A percentile compares a stretch with the other conserved stretches of the same genome.
phyloP scores from a whole-genome alignment of 2,888 invertebrate species.

The Oxystoma pomonae region DNA sequence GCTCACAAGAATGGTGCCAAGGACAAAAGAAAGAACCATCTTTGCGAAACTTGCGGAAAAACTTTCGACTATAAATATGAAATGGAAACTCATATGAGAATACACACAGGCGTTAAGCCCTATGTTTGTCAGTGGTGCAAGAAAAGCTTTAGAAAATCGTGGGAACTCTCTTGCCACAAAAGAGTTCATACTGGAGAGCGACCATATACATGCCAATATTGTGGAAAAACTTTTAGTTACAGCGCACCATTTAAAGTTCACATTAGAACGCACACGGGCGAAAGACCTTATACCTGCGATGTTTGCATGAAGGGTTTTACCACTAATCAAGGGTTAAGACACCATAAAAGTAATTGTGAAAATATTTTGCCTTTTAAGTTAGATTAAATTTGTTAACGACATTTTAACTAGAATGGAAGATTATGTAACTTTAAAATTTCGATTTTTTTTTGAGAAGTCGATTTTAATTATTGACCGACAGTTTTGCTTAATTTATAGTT shows the following conservation, averaged over 20 bases:
- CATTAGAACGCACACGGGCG: conserved; percentile 36
- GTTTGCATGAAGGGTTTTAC: conserved; percentile 35
- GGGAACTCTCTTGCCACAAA: conserved; percentile 31
- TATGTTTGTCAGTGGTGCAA: conserved; percentile 40
- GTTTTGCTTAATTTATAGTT: too few relatives aligned
- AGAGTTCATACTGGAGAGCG: conserved; percentile 44
- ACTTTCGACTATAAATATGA: conserved; percentile 40
- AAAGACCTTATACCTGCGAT: conserved; percentile 35
- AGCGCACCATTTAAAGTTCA: conserved; percentile 34
- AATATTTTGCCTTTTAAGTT: neutral
- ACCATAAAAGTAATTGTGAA: conserved; percentile 23
- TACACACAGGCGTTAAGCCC: conserved; percentile 24
- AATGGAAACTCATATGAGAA: conserved; percentile 33
- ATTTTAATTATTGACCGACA: too few relatives aligned
- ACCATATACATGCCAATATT: conserved; percentile 35
- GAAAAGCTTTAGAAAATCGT: conserved; percentile 36
- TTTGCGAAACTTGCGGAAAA: conserved; percentile 43
- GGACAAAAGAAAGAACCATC: conserved; percentile 38
- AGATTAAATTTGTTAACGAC: too few relatives aligned
- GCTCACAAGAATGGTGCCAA: too few relatives aligned
- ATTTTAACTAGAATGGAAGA: too few relatives aligned
- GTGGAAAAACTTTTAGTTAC: conserved; percentile 35
- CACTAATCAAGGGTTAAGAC: conserved; percentile 14
- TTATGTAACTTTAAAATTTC: too few relatives aligned
- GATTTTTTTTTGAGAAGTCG: too few relatives aligned